Conservation (phyloP, 2,797 vertebrate genomes). For the Iguana delicatissima region DNA sequence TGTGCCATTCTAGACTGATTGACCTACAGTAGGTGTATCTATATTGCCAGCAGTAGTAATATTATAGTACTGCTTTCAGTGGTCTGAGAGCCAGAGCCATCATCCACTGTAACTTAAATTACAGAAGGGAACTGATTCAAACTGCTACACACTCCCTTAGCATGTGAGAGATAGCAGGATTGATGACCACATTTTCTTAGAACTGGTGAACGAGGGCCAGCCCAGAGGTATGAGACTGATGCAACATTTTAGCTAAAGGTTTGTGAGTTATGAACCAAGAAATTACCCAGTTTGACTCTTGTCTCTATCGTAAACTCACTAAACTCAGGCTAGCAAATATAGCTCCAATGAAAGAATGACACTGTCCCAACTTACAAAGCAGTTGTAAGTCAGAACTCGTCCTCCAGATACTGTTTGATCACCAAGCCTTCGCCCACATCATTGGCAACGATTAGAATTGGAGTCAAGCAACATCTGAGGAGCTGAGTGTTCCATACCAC, state of each 20-base stretch:
- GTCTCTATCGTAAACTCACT: not conserved
- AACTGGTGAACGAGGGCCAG: not conserved
- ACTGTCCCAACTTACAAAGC: not conserved
- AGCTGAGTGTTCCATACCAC: not conserved
- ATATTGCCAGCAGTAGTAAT: slow-evolving; percentile 2
- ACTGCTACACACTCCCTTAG: not conserved
- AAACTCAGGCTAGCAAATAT: not conserved
- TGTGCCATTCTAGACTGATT: slow-evolving; percentile 29
- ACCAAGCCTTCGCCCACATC: not conserved
- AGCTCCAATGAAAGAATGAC: not conserved
- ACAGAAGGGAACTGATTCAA: slow-evolving; percentile 6
- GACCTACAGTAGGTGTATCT: not conserved
- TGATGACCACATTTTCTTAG: not conserved
- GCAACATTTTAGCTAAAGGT: not conserved
- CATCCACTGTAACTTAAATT: slow-evolving; percentile 5
- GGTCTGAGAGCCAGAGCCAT: not conserved
- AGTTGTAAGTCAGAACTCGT: not conserved
- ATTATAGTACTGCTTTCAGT: slow-evolving; percentile 29
- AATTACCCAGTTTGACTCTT: not conserved
- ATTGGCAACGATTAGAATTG: not conserved
- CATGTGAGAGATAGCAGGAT: not conserved
- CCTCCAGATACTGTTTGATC: not conserved
- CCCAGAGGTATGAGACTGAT: too few relatives aligned
- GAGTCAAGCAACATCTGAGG: not conserved
- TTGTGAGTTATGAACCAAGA: not conserved